phyloP scores from a whole-genome alignment of 2,113 vertebrate genomes.

The Dolichallabes microphthalmus region DNA sequence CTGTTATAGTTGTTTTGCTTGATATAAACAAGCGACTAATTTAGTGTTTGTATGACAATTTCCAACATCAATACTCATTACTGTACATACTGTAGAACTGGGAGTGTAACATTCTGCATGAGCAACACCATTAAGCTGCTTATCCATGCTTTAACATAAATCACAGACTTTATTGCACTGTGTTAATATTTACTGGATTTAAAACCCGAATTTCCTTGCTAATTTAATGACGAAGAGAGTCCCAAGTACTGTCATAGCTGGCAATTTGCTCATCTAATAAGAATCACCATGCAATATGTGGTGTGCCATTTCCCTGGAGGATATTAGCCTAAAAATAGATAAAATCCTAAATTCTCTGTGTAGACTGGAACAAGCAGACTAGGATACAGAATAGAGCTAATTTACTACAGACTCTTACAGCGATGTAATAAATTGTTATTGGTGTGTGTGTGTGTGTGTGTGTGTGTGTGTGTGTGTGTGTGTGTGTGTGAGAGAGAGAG shows the following conservation, averaged over 20 bases:
- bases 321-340: constrained; percentile 32
- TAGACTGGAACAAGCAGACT: constrained; percentile 19
- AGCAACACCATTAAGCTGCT: background rate
- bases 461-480: background rate
- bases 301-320: constrained; percentile 34
- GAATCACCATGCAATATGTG: constrained; percentile 23
- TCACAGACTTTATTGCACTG: background rate
- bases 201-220: constrained; percentile 9
- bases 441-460: background rate
- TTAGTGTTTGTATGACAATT: background rate
- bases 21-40: background rate
- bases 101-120: background rate
- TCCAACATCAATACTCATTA: background rate
- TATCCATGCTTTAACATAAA: constrained; percentile 19
- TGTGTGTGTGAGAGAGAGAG: constrained; percentile 10
- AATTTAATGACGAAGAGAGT: constrained; percentile 26
- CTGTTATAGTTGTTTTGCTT: background rate
- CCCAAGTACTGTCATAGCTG: background rate
- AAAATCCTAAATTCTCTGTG: constrained; percentile 18
- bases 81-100: background rate
- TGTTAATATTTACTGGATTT: constrained; percentile 37
- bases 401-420: constrained; percentile 7
- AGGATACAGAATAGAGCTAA: background rate
- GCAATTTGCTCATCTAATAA: constrained; percentile 39
- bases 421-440: background rate